Evolutionary conservation across 2,797 vertebrate genomes (phyloP), one percentile per base, ranked within the genome.

Genomic region (Falco berigora): DNA sequence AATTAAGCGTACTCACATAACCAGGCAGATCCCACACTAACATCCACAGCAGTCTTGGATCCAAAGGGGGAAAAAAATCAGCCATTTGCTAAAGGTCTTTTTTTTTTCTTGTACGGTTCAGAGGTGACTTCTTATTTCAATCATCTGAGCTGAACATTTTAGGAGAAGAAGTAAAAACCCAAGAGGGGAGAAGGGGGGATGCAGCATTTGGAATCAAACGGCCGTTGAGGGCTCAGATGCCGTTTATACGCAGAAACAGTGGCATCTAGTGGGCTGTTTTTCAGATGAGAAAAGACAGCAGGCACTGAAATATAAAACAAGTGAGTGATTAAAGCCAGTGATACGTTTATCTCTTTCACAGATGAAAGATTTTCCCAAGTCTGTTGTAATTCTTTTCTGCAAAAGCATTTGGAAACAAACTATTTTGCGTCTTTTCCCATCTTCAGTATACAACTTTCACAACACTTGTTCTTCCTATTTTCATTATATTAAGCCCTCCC

Each of bases 241-340:
- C 4, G 19, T 66, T 94, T 96, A 30, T 63, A 47, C 77, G 97
- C 96, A 93, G 97, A 73, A 97, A 98, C 95, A 98, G 95, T 98
- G 98, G 96, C 98, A 98, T 96, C 98, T 98, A 97, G 98, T 90
- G 98, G 98, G 90, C 64, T 58, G 62, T 13, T 77, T 12, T 86
- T 71, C 74, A 32, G 62, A 23, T n/a, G 24, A 24, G 86, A 21
- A 36, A 25, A 81, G 42, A 7, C 42, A 38, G 10, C 62, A 47
- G 73, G 8, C 28, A 2, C 24, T 20, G 52, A 4, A 18, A 3
- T 24, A 8, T 21, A 21, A 36, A 80, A 14, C 58, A 38, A 42
- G 12, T 10, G 59, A 27, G 5, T 1, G 4, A 36, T 7, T 56
- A 90, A 27, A 85, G 18, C 21, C 53, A 40, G 22, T 18, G 17